phyloP scores from a whole-genome alignment of 2,888 invertebrate species.

The Fabriciana adippe region DNA sequence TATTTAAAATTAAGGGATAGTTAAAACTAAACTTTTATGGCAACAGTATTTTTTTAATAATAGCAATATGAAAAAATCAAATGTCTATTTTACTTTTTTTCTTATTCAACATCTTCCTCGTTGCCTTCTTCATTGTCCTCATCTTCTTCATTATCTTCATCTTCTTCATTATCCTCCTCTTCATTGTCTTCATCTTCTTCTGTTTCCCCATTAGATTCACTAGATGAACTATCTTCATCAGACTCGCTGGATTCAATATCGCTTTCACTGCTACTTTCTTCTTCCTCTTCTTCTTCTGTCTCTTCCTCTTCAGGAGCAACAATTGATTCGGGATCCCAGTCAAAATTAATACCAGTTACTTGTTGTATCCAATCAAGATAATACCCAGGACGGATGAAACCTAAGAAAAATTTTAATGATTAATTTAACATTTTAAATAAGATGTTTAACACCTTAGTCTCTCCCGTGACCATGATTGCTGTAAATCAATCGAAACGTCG shows the following conservation, averaged over 20 bases:
- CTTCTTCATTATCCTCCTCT: conserved; percentile 5
- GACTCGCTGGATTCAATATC: conserved; percentile 2
- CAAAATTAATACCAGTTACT: conserved; percentile 66
- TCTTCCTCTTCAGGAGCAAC: conserved; percentile 20
- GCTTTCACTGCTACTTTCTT: neutral
- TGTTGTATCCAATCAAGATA: conserved; percentile 67
- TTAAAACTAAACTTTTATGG: too few relatives aligned
- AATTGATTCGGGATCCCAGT: conserved; percentile 52
- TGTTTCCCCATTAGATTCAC: neutral
- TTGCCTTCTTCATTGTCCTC: neutral
- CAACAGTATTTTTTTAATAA: too few relatives aligned
- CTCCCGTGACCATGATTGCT: too few relatives aligned
- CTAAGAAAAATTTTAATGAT: conserved; percentile 44
- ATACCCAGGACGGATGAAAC: conserved; percentile 67
- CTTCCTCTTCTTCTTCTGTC: neutral
- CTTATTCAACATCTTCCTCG: neutral
- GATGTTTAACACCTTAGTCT: too few relatives aligned
- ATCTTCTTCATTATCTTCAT: neutral
- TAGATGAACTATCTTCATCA: conserved; percentile 3
- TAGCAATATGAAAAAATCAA: too few relatives aligned
- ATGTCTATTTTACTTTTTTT: neutral
- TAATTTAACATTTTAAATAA: neutral
- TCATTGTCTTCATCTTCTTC: conserved; percentile 7
- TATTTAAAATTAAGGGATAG: too few relatives aligned
- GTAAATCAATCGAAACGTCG: too few relatives aligned